Base-by-base conservation (phyloP, 2,797 vertebrate genomes). In the Xenopus petersii region DNA sequence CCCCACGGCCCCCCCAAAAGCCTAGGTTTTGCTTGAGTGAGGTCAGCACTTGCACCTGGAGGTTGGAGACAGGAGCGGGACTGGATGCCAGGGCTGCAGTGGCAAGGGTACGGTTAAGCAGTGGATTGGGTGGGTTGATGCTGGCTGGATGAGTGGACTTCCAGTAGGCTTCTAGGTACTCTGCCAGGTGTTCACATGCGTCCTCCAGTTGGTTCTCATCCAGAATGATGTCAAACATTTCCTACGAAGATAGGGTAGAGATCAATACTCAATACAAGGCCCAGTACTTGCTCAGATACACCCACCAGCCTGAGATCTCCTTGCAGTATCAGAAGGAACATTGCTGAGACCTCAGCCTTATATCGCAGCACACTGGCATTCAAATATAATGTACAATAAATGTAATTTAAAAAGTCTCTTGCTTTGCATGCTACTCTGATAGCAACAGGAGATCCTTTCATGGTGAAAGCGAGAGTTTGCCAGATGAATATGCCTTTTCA, bases 21-120 rank as follows among this genome's bases (percentile, higher is more conserved):
- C 91, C 92, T 89, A 97, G 90, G 83, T 98, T 98, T 80, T 94
- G 92, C 89, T 95, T 94, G 88, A 98, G 95, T n/a, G 97, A 98
- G 86, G 96, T 98, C 84, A 98, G 95, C 88, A 98, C 97, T 90
- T 98, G 97, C 98, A 98, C 96, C 96, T 98, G 97, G 87, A 98
- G 95, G 90, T 98, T 98, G 91, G 97, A 98, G 91, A 98, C 95
- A 0, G 97, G 97, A 82, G 96, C 96, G 0, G 97, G 97, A 80
- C 96, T 98, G 86, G 96, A 87, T 47, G 96, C 95, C 83, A 98
- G 88, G 21, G 96, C 97, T 0, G 96, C 95, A 0, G 95, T 94
- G 79, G 95, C 96, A 94, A 98, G 95, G 86, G 96, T 98, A 76
- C 97, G 95, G 88, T 94, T 98, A 74, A 98, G 93, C 86, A 98